phyloP scores from a whole-genome alignment of 2,888 invertebrate species.

The Agapostemon virescens region DNA sequence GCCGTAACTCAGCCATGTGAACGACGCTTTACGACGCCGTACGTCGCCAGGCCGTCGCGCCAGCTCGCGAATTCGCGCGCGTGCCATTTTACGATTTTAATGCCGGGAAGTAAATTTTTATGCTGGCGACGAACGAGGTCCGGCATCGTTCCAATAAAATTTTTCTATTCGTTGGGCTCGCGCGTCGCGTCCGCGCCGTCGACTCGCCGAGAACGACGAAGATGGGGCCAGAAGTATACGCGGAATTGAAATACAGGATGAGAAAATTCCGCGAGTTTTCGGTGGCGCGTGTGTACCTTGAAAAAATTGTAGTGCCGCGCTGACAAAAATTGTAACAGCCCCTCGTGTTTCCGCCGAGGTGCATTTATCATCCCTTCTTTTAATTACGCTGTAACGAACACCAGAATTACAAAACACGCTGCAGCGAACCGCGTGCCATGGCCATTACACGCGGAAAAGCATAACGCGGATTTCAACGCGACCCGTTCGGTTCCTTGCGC shows the following conservation, averaged over 20 bases:
- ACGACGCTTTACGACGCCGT: conserved; percentile 71
- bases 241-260: conserved; percentile 36
- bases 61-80: conserved; percentile 43
- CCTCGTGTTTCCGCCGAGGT: conserved; percentile 8
- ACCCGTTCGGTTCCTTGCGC: not conserved
- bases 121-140: conserved; percentile 19
- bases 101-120: conserved; percentile 59
- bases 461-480: conserved; percentile 27
- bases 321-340: conserved; percentile 28
- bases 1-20: conserved; percentile 68
- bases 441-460: not conserved
- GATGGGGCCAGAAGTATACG: not conserved
- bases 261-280: conserved; percentile 46
- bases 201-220: not conserved
- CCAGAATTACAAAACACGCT: conserved; percentile 24
- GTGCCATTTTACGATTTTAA: conserved; percentile 67
- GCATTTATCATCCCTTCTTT: conserved; percentile 42
- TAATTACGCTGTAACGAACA: conserved; percentile 47
- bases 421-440: not conserved
- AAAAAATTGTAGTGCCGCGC: conserved; percentile 36
- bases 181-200: not conserved
- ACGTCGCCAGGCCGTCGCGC: conserved; percentile 57
- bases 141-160: conserved; percentile 56
- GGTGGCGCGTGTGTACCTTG: not conserved
- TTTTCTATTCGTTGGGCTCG: conserved; percentile 16